These are phyloP conservation scores for Archips crataeganus DNA, from an alignment of 2,888 invertebrate genomes.

Conservation along the genomic window DNA sequence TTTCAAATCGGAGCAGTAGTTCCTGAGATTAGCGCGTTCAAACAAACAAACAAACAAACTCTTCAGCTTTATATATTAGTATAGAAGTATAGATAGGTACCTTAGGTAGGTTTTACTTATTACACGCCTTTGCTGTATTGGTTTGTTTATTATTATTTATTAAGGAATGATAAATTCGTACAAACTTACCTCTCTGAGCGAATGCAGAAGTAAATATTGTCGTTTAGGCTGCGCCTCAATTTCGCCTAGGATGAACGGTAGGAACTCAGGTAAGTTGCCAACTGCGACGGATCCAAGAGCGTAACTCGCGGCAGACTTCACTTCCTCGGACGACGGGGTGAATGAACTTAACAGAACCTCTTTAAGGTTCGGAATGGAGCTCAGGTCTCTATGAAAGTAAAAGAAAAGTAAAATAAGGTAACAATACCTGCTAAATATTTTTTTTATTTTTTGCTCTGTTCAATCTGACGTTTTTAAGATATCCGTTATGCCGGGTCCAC, in stretches of 20 bases:
- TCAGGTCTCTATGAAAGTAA: constrained; percentile 88
- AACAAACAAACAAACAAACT: no score
- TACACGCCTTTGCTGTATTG: no score
- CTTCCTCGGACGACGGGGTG: constrained; percentile 96
- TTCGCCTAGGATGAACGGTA: constrained; percentile 97
- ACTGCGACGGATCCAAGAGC: constrained; percentile 98
- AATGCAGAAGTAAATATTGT: constrained; percentile 98
- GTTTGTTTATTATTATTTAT: no score
- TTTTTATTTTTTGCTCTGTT: no score
- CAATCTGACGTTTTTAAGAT: no score
- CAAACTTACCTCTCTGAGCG: constrained; percentile 94
- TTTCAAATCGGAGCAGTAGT: no score
- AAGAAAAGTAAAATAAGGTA: neutral
- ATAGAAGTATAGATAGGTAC: no score
- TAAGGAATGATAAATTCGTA: neutral
- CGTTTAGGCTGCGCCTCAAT: constrained; percentile 97
- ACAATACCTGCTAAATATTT: no score
- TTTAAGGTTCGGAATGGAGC: constrained; percentile 90
- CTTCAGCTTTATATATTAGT: no score
- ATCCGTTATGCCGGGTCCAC: no score
- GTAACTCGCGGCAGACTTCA: constrained; percentile 98
- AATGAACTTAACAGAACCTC: constrained; percentile 95
- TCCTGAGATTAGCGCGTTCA: no score
- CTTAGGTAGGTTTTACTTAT: no score
- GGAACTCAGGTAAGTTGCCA: constrained; percentile 96